Evolutionary conservation across 2,113 vertebrate species (phyloP), one percentile per base, ranked within the genome.

Genomic region (Actinemys pallida): DNA sequence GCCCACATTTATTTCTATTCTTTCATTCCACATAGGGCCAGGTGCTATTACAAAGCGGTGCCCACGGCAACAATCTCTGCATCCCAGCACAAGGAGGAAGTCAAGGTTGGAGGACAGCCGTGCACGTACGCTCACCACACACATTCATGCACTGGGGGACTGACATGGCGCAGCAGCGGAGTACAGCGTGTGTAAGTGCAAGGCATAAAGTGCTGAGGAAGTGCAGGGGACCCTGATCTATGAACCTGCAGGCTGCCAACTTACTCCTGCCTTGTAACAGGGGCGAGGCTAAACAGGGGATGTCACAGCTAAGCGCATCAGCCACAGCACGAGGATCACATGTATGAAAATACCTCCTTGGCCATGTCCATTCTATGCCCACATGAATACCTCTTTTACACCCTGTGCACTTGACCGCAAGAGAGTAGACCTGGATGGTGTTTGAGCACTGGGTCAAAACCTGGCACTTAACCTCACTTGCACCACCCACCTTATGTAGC

Each of bases 351-450:
- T 31, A 11, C 3, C n/a, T 76, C 56, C 83, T 75, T 39, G 45
- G 56, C 45, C 76, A 79, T 8, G 6, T 69, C 16, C 31, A 65
- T 65, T n/a, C 62, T n/a, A 69, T 31, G 16, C 16, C 62, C 35
- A 10, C 56, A 39, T 5, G 84, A 31, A 0, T 42, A 39, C 47
- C 42, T 17, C 0, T 0, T 20, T 13, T 1, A 35, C 0, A 1
- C 81, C 14, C 19, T 1, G 69, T 35, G 50, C 24, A 1, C 80
- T 6, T 2, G 27, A 10, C 45, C 3, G 6, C 62, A 35, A 82
- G 49, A 86, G 86, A 80, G 27, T 56, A 49, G 1, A 1, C 1
- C 3, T 0, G 1, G 10, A 2, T 0, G 0, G 16, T 1, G 54
- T 27, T 42, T 27, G 11, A 5, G 20, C 72, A 79, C 0, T 54